Percentiles rank a stretch among this genome's conserved stretches.
These are phyloP conservation scores for Felis catus DNA, from an alignment of 2,113 vertebrate genomes.

Conservation along the genomic window DNA sequence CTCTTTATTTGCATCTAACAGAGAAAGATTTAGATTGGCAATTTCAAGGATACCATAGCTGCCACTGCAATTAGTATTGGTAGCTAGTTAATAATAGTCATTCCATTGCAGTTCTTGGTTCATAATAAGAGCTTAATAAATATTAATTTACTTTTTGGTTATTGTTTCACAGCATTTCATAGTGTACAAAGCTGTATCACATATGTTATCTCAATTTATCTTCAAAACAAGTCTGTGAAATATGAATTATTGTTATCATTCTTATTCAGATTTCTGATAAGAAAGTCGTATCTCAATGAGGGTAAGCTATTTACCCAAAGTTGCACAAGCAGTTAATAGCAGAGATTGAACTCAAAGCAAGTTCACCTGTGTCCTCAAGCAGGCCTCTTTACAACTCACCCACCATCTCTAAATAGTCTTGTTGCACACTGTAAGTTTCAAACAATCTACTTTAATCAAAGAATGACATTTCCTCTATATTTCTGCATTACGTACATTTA, in stretches of 20 bases:
- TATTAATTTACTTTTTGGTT: neutral
- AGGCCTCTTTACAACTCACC: neutral
- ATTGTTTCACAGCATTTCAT: slow-evolving; percentile 14
- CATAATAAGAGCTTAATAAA: neutral
- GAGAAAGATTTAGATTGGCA: neutral
- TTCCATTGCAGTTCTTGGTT: neutral
- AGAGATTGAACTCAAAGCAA: slow-evolving; percentile 44
- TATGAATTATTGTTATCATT: slow-evolving; percentile 4
- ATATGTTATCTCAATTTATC: slow-evolving; percentile 9
- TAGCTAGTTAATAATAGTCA: slow-evolving; percentile 26
- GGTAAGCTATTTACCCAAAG: slow-evolving; percentile 21
- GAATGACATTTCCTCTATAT: neutral
- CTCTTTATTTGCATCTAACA: neutral
- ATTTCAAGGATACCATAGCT: neutral
- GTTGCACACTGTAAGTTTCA: neutral
- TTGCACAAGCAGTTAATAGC: neutral
- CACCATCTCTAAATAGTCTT: neutral
- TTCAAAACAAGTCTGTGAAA: slow-evolving; percentile 43
- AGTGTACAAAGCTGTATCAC: neutral
- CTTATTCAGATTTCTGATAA: slow-evolving; percentile 37
- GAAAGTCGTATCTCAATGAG: neutral
- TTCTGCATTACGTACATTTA: neutral
- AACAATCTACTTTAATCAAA: slow-evolving; percentile 33
- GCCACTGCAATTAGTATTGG: neutral
- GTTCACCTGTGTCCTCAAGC: neutral